Evolutionary conservation across 1,140 invertebrate species (phyloP), one percentile per base, ranked within the genome.

Genomic region (Drosophila paulistorum): DNA sequence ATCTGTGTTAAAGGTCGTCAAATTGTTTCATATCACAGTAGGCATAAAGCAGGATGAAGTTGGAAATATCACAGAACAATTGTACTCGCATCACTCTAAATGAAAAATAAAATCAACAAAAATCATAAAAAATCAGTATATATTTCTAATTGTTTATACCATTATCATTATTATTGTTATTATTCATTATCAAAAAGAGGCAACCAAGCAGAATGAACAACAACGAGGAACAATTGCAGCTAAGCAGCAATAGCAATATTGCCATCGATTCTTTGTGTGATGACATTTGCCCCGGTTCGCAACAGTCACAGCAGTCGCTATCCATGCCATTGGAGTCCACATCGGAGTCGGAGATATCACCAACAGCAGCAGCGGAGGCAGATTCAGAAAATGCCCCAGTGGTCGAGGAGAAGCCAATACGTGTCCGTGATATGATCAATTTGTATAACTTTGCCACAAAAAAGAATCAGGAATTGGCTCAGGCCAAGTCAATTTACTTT

Each of bases 361-460:
- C 35, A 10, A 11, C 0, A 37, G 7, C 7, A 37, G 5, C 7
- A 37, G 35, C 9, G 4, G 35, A 9, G 7, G 9, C 7, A 7
- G 7, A 10, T 9, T 4, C 7, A 10, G 20, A 33, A 37, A 26
- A 58, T 14, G n/a, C 7, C 4, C 42, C 60, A 10, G 54, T 60
- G 3, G 3, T 23, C n/a, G 73, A 69, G 35, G 83, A 87, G 54
- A 68, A 77, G 1, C 74, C 73, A 3, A 79, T 89, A 11, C 71
- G 80, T 11, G 84, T 89, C 3, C 84, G 80, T 5, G 84, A 89
- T 35, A 84, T 89, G 84, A 89, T 89, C 10, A 84, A 89, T 26
- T 33, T 89, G 2, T 89, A 89, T 42, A 89, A 89, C 45, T 78
- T 73, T 54, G 84, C 84, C 20, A 89, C 81, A 6, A 68, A 84